Conservation (phyloP, 2,797 vertebrate genomes). For the Sylvia borin region DNA sequence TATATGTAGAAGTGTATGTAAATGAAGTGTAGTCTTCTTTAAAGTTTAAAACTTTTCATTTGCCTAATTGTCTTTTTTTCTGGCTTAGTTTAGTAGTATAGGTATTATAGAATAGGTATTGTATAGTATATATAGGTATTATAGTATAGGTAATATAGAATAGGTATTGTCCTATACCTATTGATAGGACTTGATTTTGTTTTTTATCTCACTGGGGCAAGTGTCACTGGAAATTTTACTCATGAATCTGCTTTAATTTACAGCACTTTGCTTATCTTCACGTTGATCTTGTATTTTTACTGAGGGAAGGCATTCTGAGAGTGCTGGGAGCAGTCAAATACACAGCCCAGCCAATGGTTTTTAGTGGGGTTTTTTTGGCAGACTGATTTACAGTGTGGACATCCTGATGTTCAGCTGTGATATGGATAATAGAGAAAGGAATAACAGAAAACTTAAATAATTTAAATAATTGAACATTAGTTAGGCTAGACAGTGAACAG, state of each 20-base stretch:
- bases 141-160: too few relatives aligned
- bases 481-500: not conserved
- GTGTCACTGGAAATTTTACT: not conserved
- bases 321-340: not conserved
- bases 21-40: not conserved
- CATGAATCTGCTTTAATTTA: not conserved
- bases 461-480: not conserved
- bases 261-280: not conserved
- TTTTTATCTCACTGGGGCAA: not conserved
- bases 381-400: not conserved
- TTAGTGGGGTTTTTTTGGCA: rapidly evolving
- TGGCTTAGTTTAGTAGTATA: not conserved
- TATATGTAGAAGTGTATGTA: not conserved
- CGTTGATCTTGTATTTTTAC: not conserved
- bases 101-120: too few relatives aligned
- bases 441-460: not conserved
- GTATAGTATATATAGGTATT: too few relatives aligned
- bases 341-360: not conserved
- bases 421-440: not conserved
- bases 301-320: not conserved
- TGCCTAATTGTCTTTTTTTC: not conserved
- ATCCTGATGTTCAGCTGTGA: not conserved
- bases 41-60: not conserved
- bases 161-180: not conserved
- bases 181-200: not conserved